Percentiles rank a stretch among this genome's conserved stretches.
These are phyloP conservation scores for Plotosus lineatus DNA, from an alignment of 2,113 vertebrate species.

Conservation along the genomic window DNA sequence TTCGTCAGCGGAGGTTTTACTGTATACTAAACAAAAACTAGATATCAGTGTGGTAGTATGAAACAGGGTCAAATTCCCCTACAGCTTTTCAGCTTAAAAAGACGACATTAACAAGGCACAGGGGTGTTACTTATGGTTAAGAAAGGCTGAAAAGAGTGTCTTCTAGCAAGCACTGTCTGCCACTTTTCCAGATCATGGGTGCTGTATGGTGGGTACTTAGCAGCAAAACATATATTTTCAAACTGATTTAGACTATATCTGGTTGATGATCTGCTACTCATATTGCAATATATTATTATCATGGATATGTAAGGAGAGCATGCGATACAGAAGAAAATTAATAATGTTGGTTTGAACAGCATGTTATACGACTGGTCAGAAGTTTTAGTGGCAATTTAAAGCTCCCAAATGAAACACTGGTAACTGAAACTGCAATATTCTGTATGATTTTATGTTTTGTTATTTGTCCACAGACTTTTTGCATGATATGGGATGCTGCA, in stretches of 20 bases:
- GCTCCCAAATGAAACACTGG: slow-evolving; percentile 16
- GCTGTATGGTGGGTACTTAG: not conserved
- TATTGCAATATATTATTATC: not conserved
- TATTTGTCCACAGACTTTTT: not conserved
- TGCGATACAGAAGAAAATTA: no score
- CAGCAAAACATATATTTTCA: not conserved
- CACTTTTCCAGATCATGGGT: not conserved
- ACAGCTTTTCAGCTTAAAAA: not conserved
- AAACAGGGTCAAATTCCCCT: no score
- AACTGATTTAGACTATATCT: not conserved
- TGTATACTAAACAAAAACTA: no score
- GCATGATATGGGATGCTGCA: not conserved
- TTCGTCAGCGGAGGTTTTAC: no score
- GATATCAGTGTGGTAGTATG: no score
- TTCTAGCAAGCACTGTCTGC: not conserved
- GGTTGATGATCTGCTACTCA: not conserved
- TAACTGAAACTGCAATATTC: slow-evolving; percentile 13
- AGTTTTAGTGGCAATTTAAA: not conserved
- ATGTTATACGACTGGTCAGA: not conserved
- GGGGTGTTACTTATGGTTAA: not conserved
- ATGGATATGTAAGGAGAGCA: not conserved
- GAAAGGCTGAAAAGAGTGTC: not conserved
- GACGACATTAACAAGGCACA: not conserved
- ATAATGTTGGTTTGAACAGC: not conserved
- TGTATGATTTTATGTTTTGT: no score